A percentile compares a stretch with the other conserved stretches of the same genome.
phyloP scores from a whole-genome alignment of 2,113 vertebrate species.

The Benitochromis conjunctus region DNA sequence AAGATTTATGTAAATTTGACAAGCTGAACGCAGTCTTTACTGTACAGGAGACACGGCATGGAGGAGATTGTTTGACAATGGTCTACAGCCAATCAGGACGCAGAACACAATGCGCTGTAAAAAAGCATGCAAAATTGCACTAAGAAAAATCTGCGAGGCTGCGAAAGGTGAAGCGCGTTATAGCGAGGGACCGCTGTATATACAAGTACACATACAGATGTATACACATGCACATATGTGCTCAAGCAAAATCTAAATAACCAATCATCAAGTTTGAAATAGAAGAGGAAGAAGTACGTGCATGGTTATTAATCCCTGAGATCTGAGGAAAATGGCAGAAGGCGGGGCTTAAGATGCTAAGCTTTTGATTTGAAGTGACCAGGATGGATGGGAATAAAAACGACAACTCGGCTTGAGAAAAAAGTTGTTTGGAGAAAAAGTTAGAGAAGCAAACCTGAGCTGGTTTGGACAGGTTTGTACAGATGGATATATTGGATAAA shows the following conservation, averaged over 20 bases:
- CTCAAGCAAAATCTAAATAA: not conserved
- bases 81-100: no score
- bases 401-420: not conserved
- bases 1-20: no score
- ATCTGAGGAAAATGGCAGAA: not conserved
- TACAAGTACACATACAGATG: not conserved
- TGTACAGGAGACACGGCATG: no score
- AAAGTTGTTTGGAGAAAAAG: not conserved
- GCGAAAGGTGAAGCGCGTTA: no score
- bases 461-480: not conserved
- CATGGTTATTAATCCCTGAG: not conserved
- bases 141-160: no score
- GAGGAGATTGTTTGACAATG: no score
- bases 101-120: no score
- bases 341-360: not conserved
- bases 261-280: not conserved
- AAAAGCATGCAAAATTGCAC: no score
- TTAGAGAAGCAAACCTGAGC: not conserved
- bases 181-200: not conserved
- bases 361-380: not conserved
- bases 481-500: not conserved
- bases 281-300: not conserved
- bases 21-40: no score
- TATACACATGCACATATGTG: not conserved
- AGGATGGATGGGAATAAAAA: not conserved